These are phyloP conservation scores for Stichodactyla mertensii DNA, from an alignment of 64 coral and sea anemone species.

Conservation along the genomic window DNA sequence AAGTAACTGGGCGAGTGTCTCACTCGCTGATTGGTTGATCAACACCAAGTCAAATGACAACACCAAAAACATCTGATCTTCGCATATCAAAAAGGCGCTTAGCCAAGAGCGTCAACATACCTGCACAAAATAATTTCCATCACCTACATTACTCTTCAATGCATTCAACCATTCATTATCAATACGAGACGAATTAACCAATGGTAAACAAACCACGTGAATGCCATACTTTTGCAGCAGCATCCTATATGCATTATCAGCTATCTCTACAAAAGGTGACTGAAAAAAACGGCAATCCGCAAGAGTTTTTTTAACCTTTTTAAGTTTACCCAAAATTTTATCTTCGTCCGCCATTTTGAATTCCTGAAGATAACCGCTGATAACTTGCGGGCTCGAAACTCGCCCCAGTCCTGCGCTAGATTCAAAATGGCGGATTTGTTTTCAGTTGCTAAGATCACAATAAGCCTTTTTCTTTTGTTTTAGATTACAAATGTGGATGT, in stretches of 20 bases:
- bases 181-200: neutral
- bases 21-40: too few relatives aligned
- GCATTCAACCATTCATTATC: neutral
- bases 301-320: neutral
- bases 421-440: constrained; percentile 29
- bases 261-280: constrained; percentile 19
- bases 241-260: neutral
- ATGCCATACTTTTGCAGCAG: constrained; percentile 2
- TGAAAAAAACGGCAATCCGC: neutral
- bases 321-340: neutral
- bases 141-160: neutral
- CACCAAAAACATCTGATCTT: neutral
- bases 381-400: neutral
- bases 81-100: neutral
- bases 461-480: neutral
- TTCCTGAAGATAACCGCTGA: neutral
- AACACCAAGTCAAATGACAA: too few relatives aligned
- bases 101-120: neutral
- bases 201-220: neutral
- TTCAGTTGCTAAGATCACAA: neutral
- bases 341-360: constrained; percentile 26
- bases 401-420: neutral
- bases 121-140: neutral
- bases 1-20: too few relatives aligned
- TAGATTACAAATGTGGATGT: neutral